phyloP scores from a whole-genome alignment of 2,797 vertebrate genomes.

The Lepus townsendii region DNA sequence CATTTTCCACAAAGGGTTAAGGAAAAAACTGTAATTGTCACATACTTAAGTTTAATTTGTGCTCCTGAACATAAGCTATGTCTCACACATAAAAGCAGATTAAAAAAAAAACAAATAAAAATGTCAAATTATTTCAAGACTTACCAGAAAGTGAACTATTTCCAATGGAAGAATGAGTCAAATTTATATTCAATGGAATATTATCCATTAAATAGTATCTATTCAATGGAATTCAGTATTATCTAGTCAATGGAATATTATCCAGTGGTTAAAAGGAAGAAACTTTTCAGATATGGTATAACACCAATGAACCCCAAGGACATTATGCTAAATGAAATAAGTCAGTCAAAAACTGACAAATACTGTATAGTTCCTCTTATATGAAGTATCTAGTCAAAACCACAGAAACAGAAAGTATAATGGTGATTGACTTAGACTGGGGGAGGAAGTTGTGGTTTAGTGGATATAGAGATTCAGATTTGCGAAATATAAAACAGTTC shows the following conservation, averaged over 20 bases:
- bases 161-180: slow-evolving; percentile 68
- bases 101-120: slow-evolving; percentile 67
- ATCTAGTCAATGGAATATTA: neutral
- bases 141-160: slow-evolving; percentile 52
- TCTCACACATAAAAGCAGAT: slow-evolving; percentile 69
- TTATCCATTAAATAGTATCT: neutral
- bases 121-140: slow-evolving; percentile 58
- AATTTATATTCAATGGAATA: slow-evolving; percentile 55
- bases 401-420: neutral
- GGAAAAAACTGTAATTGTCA: neutral
- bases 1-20: neutral
- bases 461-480: slow-evolving; percentile 12
- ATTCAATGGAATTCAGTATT: neutral
- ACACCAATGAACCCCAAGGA: neutral
- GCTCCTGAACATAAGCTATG: slow-evolving; percentile 70
- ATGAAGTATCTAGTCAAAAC: neutral
- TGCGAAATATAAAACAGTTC: neutral
- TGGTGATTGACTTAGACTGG: neutral
- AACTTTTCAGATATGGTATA: neutral
- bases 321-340: slow-evolving; percentile 43
- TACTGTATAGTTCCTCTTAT: neutral
- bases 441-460: neutral
- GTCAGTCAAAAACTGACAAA: neutral
- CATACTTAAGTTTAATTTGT: slow-evolving; percentile 65
- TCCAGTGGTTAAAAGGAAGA: neutral